Base-by-base conservation (phyloP, 1,140 invertebrate species). In the Papilio aristodemus region DNA sequence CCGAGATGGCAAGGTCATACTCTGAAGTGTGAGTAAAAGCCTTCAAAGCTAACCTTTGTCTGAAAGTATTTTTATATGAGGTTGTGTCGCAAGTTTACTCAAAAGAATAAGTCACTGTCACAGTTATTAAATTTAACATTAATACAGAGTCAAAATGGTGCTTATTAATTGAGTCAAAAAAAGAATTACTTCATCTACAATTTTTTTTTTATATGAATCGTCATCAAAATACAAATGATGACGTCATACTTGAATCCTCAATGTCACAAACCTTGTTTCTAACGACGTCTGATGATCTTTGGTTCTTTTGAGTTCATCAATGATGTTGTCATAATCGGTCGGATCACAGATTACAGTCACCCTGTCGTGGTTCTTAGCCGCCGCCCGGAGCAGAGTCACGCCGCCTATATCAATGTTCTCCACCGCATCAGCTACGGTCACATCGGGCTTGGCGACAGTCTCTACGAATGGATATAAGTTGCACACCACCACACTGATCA, bases 401-500 rank as follows among this genome's bases (percentile, higher is more conserved):
- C 98, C 98, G 68, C 98, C 97, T 78, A 99, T 99, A 87, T 99
- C 98, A 78, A 99, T 97, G 84, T 99, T 98, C 92, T 99, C 98
- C n/a, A 99, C 95, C 4, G 98, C 98, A 89, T 99, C 96, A 27
- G 94, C 94, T 22, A 98, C 92, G 0, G 95, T 96, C 0, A 98
- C 97, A 79, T 95, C 93, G 0, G 95, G 93, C 71, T 97, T 96
- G 0, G 96, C 94, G 2, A 99, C 94, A 0, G 97, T 99, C 75
- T 97, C 94, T 1, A 96, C 95, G 92, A 99, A 99, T 10, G 98
- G 98, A 92, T 99, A 99, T 17, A 99, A 92, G 92, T 99, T 99
- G 90, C 98, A 99, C 0, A 98, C 96, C 3, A 98, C 97, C n/a
- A 97, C 91, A 76, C 93, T 93, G 71, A 97, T 95, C 69, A 95